Evolutionary conservation across 2,888 invertebrate genomes (phyloP).

Genomic region (Axea sp.): DNA sequence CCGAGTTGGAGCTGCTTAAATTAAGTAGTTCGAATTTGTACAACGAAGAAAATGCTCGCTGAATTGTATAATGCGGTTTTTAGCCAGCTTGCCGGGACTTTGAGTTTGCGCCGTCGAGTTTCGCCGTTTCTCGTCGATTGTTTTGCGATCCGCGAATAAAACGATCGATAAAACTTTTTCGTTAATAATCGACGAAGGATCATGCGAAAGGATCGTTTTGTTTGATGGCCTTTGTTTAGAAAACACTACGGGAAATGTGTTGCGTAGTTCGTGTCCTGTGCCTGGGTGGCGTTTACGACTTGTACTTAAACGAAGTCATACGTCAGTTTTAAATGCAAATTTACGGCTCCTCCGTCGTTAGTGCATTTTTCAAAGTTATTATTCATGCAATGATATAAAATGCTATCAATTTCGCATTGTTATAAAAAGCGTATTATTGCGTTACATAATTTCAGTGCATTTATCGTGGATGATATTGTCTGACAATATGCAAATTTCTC

Average conservation of each 20-base stretch:
- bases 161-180: neutral
- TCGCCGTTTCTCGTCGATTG: no score
- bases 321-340: conserved; percentile 26
- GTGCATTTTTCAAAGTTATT: conserved; percentile 13
- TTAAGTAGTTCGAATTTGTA: conserved; percentile 11
- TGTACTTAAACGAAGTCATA: conserved; percentile 15
- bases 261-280: neutral
- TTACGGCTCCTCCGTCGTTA: conserved; percentile 26
- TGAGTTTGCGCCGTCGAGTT: no score
- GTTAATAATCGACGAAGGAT: neutral
- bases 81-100: no score
- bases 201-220: conserved; percentile 2
- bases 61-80: conserved; percentile 15
- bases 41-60: conserved; percentile 2
- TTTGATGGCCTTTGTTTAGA: conserved; percentile 19
- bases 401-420: conserved; percentile 9
- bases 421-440: neutral
- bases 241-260: neutral
- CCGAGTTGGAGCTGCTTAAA: conserved; percentile 7
- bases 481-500: no score
- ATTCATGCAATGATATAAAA: conserved; percentile 10
- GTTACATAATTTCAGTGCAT: neutral
- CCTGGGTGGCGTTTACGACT: conserved; percentile 21
- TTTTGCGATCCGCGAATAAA: neutral
- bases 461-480: no score